Conservation (phyloP, 2,113 vertebrate genomes). For the Prionailurus bengalensis region DNA sequence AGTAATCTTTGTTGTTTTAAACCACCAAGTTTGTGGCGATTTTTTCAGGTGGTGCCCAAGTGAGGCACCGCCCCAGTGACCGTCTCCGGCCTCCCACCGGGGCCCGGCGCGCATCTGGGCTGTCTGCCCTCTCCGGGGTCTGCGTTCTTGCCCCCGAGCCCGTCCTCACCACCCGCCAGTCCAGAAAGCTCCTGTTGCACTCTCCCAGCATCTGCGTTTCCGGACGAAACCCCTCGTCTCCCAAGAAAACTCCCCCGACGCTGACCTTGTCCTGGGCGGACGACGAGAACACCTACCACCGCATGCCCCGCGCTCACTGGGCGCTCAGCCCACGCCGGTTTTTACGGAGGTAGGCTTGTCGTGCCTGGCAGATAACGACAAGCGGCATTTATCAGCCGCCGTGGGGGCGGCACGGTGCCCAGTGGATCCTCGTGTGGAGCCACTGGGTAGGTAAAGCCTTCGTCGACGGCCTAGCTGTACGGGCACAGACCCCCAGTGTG, state of each 20-base stretch:
- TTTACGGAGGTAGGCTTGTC: rapidly evolving
- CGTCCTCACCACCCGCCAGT: background rate
- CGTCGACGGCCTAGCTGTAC: rapidly evolving
- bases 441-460: too few relatives aligned
- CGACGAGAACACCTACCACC: too few relatives aligned
- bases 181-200: background rate
- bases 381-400: background rate
- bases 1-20: background rate
- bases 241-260: background rate
- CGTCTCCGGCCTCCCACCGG: rapidly evolving
- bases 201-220: background rate
- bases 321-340: rapidly evolving
- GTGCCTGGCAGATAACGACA: rapidly evolving
- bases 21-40: background rate
- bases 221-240: background rate
- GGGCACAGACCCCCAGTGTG: background rate
- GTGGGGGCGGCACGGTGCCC: too few relatives aligned
- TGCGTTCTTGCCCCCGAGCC: background rate
- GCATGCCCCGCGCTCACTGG: rapidly evolving
- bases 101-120: rapidly evolving
- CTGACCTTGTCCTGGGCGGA: background rate
- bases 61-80: too few relatives aligned
- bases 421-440: background rate
- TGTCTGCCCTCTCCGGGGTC: rapidly evolving
- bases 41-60: background rate